Percentiles rank a stretch among this genome's conserved stretches.
These are phyloP conservation scores for Babyrousa celebensis DNA, from an alignment of 2,797 vertebrate genomes.

Conservation along the genomic window DNA sequence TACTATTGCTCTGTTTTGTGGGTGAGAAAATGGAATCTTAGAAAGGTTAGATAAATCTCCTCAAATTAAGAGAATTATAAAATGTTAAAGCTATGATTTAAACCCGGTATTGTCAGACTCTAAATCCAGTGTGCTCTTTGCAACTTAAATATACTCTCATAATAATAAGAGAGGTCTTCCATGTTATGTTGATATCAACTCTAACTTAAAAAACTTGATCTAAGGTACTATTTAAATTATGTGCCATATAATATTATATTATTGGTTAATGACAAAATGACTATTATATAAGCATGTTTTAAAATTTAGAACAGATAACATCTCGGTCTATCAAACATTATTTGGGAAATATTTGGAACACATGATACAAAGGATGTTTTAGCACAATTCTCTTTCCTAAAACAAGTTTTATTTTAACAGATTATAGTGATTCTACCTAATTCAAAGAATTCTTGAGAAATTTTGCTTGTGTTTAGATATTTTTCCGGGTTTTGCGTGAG, in stretches of 20 bases:
- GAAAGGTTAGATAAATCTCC: not conserved
- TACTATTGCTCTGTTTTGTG: not conserved
- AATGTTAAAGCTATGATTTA: not conserved
- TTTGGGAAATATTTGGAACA: constrained; percentile 13
- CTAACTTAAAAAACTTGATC: not conserved
- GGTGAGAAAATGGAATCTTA: not conserved
- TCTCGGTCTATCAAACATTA: not conserved
- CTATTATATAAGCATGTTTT: not conserved
- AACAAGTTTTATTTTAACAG: constrained; percentile 30
- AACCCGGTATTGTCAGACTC: not conserved
- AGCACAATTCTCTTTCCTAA: constrained; percentile 13
- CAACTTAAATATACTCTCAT: not conserved
- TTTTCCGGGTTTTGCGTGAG: constrained; percentile 53
- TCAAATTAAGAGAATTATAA: not conserved
- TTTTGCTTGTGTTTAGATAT: constrained; percentile 29
- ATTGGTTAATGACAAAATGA: not conserved
- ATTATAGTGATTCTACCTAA: not conserved
- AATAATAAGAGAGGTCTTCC: not conserved
- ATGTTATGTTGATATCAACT: not conserved
- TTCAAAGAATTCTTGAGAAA: constrained; percentile 20
- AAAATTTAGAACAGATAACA: not conserved
- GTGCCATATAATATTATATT: not conserved
- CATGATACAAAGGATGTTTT: not conserved
- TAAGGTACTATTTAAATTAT: not conserved
- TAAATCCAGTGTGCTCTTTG: not conserved